phyloP scores from a whole-genome alignment of 2,113 vertebrate genomes.

The Gavialis gangeticus region DNA sequence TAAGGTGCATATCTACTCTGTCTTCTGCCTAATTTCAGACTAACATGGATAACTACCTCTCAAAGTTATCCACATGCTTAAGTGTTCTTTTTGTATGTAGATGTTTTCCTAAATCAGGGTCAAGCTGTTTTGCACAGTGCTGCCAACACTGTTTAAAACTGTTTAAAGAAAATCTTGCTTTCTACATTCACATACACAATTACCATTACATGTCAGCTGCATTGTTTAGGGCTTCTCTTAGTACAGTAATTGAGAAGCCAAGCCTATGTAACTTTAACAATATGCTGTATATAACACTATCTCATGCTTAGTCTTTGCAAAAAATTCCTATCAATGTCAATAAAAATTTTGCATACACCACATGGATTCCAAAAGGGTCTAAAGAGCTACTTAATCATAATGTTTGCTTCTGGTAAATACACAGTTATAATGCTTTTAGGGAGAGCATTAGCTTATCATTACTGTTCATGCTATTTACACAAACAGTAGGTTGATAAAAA shows the following conservation, averaged over 20 bases:
- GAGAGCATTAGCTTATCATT: conserved; percentile 20
- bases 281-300: neutral
- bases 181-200: neutral
- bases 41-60: too few relatives aligned
- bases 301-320: neutral
- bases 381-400: neutral
- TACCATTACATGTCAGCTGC: neutral
- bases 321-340: neutral
- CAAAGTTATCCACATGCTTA: neutral
- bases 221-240: neutral
- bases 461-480: conserved; percentile 43
- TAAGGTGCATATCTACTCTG: too few relatives aligned
- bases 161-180: neutral
- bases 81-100: neutral
- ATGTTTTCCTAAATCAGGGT: neutral
- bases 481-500: conserved; percentile 26
- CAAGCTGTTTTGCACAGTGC: accelerated
- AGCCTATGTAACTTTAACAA: neutral
- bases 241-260: neutral
- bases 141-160: neutral
- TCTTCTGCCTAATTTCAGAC: too few relatives aligned
- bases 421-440: conserved; percentile 9
- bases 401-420: neutral
- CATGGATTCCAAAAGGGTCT: neutral
- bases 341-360: neutral